Base-by-base conservation (phyloP, 2,888 invertebrate species). In the Drosophila histrio region DNA sequence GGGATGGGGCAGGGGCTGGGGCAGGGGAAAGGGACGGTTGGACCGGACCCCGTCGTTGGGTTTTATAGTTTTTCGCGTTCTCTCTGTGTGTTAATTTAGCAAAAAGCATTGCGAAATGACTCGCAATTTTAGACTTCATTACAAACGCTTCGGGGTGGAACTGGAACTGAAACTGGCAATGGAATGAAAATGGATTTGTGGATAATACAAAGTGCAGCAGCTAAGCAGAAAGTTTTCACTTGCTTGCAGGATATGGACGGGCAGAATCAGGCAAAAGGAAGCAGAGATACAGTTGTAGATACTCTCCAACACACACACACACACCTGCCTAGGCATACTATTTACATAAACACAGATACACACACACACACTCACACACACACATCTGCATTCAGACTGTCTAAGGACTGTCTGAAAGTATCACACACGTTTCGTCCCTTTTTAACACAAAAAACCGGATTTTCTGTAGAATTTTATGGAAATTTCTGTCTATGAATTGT, bases 71-170 rank as follows among this genome's bases (percentile, higher is more conserved):
- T 73, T 68, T 54, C 68, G 64, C 67, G 59, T 67, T 62, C 24
- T n/a, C 13, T 32, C 60, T 71, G 65, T 79, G 72, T 79, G 72
- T 86, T 88, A 86, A 84, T 84, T 84, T 86, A 73, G 75, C 84
- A 88, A 84, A 84, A 86, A 84, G 88, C 87, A 79, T 84, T 79
- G 70, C 72, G 60, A 84, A 88, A 86, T 77, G 75, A 71, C 80
- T 73, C 63, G 87, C 80, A 88, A 75, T 79, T 88, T 79, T 77
- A 50, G 82, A 82, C 79, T 83, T 76, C 69, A 87, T 85, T 87
- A 85, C 74, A 72, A 63, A 34, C 57, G 65, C 52, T 58, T 69
- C 24, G 52, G 57, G 65, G 30, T 58, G 53, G 73, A 58, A 61
- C 64, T 57, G 64, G 21, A 36, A 44, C 30, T 17, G 28, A 30